Conservation (phyloP, 2,113 vertebrate genomes). For the Baryphthengus martii region DNA sequence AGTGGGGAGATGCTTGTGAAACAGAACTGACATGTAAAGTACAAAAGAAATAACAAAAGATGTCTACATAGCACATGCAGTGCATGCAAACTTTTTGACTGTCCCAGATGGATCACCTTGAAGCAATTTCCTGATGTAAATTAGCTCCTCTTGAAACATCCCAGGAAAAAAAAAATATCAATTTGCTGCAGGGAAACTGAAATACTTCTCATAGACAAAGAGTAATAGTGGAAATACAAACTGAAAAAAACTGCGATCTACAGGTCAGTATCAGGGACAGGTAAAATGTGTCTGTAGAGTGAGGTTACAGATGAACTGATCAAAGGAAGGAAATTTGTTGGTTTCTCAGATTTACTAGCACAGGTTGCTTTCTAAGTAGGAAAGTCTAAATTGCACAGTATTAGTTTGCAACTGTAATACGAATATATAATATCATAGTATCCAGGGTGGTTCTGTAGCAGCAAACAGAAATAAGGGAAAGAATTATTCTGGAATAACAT, state of each 20-base stretch:
- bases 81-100: neutral
- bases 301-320: neutral
- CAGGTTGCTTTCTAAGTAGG: neutral
- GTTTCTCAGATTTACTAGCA: neutral
- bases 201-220: neutral
- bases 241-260: neutral
- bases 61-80: neutral
- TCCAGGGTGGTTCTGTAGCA: neutral
- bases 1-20: neutral
- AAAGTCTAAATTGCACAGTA: neutral
- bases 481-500: neutral
- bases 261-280: neutral
- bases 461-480: neutral
- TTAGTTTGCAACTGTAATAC: neutral
- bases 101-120: neutral
- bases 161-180: slow-evolving; percentile 6
- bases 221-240: neutral
- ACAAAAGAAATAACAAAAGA: neutral
- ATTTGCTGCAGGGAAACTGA: neutral
- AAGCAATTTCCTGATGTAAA: slow-evolving; percentile 41
- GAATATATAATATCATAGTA: neutral
- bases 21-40: neutral
- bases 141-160: slow-evolving; percentile 12
- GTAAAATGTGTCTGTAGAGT: neutral
- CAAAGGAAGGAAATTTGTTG: neutral